Evolutionary conservation across 2,797 vertebrate species (phyloP).

Genomic region (Rhinatrema bivittatum): DNA sequence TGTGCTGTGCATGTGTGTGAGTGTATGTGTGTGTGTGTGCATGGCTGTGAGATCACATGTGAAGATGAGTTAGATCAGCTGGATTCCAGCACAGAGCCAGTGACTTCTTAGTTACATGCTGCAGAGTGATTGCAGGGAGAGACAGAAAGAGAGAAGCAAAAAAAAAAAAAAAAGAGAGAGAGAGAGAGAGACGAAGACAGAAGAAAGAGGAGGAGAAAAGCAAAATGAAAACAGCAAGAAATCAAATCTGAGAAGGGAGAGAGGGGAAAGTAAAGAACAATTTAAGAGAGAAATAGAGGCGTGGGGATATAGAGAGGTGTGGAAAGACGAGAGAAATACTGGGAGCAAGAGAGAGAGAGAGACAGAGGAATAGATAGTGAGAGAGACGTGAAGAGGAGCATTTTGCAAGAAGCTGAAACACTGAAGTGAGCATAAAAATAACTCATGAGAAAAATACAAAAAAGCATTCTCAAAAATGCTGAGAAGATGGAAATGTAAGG

Average conservation of each 20-base stretch:
- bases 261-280: neutral
- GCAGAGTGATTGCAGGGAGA: conserved; percentile 30
- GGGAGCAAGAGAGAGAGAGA: conserved; percentile 21
- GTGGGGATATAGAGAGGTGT: conserved; percentile 7
- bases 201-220: neutral
- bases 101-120: conserved; percentile 51
- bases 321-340: neutral
- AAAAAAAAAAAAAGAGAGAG: no score
- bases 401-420: no score
- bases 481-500: no score
- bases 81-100: conserved; percentile 48
- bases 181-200: neutral
- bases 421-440: no score
- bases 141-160: neutral
- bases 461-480: no score
- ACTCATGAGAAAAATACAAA: no score
- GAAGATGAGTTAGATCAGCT: conserved; percentile 65
- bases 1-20: no score
- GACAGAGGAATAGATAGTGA: no score
- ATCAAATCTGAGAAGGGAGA: neutral
- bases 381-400: no score
- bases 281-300: neutral
- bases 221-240: neutral
- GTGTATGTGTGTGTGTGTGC: conserved; percentile 30
- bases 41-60: conserved; percentile 51